Percentiles rank a stretch among this genome's conserved stretches.
These are phyloP conservation scores for Holothuria leucospilota DNA, from an alignment of 53 echinoderm and acorn worm genomes.

Conservation along the genomic window DNA sequence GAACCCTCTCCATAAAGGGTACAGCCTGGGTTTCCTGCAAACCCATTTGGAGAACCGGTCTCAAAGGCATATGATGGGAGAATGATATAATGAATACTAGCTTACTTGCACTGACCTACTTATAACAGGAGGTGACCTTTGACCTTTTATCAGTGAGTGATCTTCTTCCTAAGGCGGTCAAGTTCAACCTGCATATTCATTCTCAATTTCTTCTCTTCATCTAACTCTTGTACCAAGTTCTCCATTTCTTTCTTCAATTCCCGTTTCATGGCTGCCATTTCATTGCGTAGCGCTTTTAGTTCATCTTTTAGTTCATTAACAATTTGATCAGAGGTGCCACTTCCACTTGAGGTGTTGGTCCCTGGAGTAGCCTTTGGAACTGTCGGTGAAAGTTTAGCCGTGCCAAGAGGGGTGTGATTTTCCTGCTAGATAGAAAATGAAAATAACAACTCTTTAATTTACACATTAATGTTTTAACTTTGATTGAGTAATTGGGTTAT, in stretches of 20 bases:
- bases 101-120: constrained; percentile 40
- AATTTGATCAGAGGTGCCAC: not conserved
- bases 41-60: too few species aligned
- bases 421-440: constrained; percentile 2
- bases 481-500: too few species aligned
- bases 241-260: constrained; percentile 86
- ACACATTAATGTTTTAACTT: too few species aligned
- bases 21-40: too few species aligned
- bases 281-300: constrained; percentile 52
- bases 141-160: constrained; percentile 65
- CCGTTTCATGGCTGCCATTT: not conserved
- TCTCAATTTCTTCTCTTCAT: constrained; percentile 91
- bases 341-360: not conserved
- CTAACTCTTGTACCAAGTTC: constrained; percentile 88
- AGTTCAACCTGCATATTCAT: constrained; percentile 97
- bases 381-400: not conserved
- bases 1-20: too few species aligned
- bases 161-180: constrained; percentile 81
- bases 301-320: constrained; percentile 54
- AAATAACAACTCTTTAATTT: not conserved
- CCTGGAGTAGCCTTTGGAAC: not conserved
- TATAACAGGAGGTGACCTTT: not conserved
- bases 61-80: constrained; percentile 9
- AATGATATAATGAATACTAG: constrained; percentile 39
- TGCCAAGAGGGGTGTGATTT: not conserved